These are phyloP conservation scores for Bellardia pandia DNA, from an alignment of 2,888 invertebrate species.

Conservation along the genomic window DNA sequence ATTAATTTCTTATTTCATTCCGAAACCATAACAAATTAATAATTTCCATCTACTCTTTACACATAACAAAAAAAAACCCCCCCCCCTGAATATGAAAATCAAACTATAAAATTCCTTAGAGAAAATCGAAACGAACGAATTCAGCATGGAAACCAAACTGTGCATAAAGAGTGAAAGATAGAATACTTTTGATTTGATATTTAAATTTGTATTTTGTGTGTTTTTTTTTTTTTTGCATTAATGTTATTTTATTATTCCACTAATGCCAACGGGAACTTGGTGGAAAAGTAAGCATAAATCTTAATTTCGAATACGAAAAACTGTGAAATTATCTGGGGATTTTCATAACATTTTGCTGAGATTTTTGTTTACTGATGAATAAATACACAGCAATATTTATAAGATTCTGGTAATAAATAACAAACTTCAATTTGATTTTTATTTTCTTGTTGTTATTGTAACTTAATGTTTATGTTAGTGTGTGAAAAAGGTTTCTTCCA, in stretches of 20 bases:
- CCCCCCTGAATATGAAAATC: constrained; percentile 3
- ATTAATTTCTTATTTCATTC: constrained; percentile 5
- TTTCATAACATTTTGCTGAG: constrained; percentile 19
- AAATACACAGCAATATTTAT: constrained; percentile 39
- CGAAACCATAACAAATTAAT: constrained; percentile 15
- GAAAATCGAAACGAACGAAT: constrained; percentile 17
- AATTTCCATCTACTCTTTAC: not conserved
- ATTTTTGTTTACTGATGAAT: constrained; percentile 36
- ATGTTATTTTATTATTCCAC: not conserved
- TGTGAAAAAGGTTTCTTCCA: not conserved
- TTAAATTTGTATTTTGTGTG: constrained; percentile 17
- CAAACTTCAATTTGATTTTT: not conserved
- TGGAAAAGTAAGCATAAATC: constrained; percentile 26
- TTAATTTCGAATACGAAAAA: constrained; percentile 42
- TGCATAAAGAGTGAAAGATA: not conserved
- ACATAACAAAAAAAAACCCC: not conserved
- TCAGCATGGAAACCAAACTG: constrained; percentile 9
- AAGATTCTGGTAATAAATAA: constrained; percentile 8
- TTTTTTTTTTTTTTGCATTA: not conserved
- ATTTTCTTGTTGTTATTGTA: not conserved
- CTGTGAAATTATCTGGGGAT: constrained; percentile 35
- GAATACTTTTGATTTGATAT: constrained; percentile 39
- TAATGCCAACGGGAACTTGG: constrained; percentile 22
- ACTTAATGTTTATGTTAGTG: not conserved
- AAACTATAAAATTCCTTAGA: constrained; percentile 7